Base-by-base conservation (phyloP, 1,140 invertebrate genomes). In the Drosophila sulfurigaster region DNA sequence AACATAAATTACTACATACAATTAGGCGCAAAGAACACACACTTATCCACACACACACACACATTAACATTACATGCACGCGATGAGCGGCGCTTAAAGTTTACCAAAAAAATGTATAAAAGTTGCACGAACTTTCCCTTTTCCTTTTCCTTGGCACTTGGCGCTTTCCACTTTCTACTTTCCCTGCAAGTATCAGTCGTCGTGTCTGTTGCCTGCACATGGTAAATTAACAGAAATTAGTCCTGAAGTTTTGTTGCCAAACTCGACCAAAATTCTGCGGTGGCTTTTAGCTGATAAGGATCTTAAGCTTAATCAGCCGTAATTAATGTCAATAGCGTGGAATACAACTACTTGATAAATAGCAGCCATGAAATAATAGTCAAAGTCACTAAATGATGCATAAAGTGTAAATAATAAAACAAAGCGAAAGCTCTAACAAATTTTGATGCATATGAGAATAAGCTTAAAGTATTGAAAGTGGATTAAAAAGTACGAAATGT, bases 171-270 rank as follows among this genome's bases (percentile, higher is more conserved):
- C 20, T 25, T 20, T 20, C 16, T 1, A 20, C 16, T 20, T 25
- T 25, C 20, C 20, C 4, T 7, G 25, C 20, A 13, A 49, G 20
- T 46, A 16, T 28, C 15, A 49, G 38, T 49, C 13, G 25, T 45
- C 20, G 66, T 16, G 30, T 35, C 28, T 70, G 51, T 48, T 62
- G 46, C 20, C 8, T 38, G 32, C 54, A 66, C 30, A 63, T 56
- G 62, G 68, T 75, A 82, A 87, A 80, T 80, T 83, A 81, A 83
- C 83, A 78, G 46, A 89, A 88, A 88, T 89, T 88, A 81, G 69
- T 70, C 60, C 52, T 66, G 64, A 88, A 83, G 70, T 88, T 81
- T 83, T 69, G 68, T 30, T 82, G 71, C 63, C 70, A 62, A 86
- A 75, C 70, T 82, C 30, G 56, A 51, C 35, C 35, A 38, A 79